Evolutionary conservation across 2,888 invertebrate species (phyloP).

Genomic region (Phengaris alcon): DNA sequence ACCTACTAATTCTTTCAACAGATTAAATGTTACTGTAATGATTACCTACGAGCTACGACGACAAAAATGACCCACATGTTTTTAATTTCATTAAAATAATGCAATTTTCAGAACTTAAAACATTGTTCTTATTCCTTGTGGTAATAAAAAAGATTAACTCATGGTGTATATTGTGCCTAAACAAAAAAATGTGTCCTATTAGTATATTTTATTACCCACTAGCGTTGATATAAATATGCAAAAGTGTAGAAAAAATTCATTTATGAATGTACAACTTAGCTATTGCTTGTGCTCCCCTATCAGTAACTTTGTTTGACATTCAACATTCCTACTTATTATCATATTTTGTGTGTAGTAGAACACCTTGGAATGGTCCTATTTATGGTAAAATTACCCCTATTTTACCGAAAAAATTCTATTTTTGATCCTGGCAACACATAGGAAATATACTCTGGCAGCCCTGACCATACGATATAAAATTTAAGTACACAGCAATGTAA

Average conservation of each 20-base stretch:
- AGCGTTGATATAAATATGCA: conserved; percentile 22
- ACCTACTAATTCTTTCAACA: not conserved
- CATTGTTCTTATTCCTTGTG: not conserved
- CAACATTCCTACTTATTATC: not conserved
- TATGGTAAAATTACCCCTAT: not conserved
- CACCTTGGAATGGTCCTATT: not conserved
- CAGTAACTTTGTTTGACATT: conserved; percentile 13
- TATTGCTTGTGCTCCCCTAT: conserved; percentile 24
- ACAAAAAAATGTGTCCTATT: not conserved
- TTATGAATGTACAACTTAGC: conserved; percentile 7
- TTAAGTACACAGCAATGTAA: conserved; percentile 34
- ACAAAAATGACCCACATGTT: not conserved
- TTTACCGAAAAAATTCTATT: not conserved
- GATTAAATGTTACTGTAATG: not conserved
- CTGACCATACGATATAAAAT: conserved; percentile 15
- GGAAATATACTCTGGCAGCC: conserved; percentile 3
- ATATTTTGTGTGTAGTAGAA: conserved; percentile 2
- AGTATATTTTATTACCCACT: not conserved
- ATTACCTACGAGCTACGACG: not conserved
- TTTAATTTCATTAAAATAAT: not conserved
- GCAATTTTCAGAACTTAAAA: not conserved
- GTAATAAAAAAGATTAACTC: not conserved
- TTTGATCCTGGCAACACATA: conserved; percentile 19
- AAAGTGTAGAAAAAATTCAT: conserved; percentile 13
- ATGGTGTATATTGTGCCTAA: not conserved